These are phyloP conservation scores for Buphagus erythrorhynchus DNA, from an alignment of 2,797 vertebrate species.

Conservation along the genomic window DNA sequence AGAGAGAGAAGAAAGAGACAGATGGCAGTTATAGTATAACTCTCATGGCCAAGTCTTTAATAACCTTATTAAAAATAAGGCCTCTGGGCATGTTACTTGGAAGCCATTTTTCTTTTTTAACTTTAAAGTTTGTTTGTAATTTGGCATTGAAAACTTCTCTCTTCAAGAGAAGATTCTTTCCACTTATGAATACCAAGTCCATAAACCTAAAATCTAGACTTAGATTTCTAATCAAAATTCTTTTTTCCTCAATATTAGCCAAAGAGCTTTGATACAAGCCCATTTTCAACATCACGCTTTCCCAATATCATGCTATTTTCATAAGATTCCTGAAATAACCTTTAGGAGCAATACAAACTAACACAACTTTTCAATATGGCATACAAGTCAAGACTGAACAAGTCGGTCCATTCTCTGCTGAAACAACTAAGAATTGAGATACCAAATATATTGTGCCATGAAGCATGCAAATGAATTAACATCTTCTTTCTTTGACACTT, in stretches of 20 bases:
- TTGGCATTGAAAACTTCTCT: neutral
- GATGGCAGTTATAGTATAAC: neutral
- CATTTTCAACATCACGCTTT: neutral
- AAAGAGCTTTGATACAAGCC: neutral
- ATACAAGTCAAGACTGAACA: neutral
- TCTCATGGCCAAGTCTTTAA: neutral
- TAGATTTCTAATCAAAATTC: neutral
- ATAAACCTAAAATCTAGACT: neutral
- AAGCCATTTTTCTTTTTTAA: neutral
- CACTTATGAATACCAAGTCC: rapidly evolving
- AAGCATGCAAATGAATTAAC: neutral
- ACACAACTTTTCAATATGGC: neutral
- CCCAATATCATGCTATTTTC: neutral
- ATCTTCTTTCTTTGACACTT: neutral
- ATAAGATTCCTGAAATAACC: neutral
- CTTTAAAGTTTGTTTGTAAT: neutral
- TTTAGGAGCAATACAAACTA: neutral
- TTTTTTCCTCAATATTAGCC: neutral
- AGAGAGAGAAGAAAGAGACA: neutral
- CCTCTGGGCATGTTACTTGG: neutral
- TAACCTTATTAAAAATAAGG: neutral
- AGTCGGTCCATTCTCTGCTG: neutral
- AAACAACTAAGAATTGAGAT: neutral
- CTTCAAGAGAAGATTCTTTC: neutral
- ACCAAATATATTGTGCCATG: neutral